Evolutionary conservation across 2,888 invertebrate genomes (phyloP).

Genomic region (Holacanthella duospinosa): DNA sequence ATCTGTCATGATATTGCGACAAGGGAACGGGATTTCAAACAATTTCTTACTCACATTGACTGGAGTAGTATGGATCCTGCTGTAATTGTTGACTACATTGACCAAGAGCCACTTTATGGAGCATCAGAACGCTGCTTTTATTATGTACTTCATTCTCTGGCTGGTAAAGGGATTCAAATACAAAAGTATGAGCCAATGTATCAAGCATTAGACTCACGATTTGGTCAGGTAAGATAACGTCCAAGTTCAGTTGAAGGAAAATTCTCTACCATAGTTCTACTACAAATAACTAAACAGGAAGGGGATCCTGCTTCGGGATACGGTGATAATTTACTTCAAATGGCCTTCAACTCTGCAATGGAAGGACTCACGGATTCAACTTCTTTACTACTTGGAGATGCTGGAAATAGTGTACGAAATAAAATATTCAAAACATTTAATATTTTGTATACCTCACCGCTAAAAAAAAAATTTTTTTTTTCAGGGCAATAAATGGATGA

Average conservation of each 20-base stretch:
- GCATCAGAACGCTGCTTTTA: slow-evolving; percentile 51
- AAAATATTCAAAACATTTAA: background rate
- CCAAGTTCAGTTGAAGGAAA: background rate
- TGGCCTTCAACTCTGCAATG: slow-evolving; percentile 41
- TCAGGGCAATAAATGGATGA: slow-evolving; percentile 15
- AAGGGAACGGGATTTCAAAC: slow-evolving; percentile 49
- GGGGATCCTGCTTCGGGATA: slow-evolving; percentile 30
- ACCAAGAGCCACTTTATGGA: slow-evolving; percentile 49
- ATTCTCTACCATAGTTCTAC: background rate
- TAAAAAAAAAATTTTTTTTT: background rate
- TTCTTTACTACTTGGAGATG: slow-evolving; percentile 19
- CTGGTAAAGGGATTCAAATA: slow-evolving; percentile 46
- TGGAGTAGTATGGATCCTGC: slow-evolving; percentile 46
- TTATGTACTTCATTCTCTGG: slow-evolving; percentile 47
- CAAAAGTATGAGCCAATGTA: slow-evolving; percentile 46
- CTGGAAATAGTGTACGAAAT: no score
- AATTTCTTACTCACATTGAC: slow-evolving; percentile 46
- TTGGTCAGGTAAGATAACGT: slow-evolving; percentile 42
- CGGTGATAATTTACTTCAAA: slow-evolving; percentile 39
- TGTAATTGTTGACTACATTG: slow-evolving; percentile 48
- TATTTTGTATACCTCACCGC: no score
- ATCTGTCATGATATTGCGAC: slow-evolving; percentile 44
- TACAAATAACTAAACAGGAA: slow-evolving; percentile 21
- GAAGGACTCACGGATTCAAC: slow-evolving; percentile 37
- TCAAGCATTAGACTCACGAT: slow-evolving; percentile 45